A percentile compares a stretch with the other conserved stretches of the same genome.
Evolutionary conservation across 2,113 vertebrate species (phyloP).

Genomic region (Microcebus murinus): DNA sequence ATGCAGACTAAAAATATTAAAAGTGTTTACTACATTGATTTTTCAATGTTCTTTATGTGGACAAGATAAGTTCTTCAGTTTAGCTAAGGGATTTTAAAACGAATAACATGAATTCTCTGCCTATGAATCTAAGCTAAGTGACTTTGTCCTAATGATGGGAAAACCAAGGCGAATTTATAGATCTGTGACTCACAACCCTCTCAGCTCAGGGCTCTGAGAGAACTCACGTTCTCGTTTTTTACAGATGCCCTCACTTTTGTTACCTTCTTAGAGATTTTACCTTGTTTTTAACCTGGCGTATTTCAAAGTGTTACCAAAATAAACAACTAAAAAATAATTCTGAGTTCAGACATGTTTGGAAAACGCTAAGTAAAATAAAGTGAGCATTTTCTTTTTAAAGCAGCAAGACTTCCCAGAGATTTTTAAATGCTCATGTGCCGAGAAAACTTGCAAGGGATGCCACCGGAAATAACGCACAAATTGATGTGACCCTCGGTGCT

Average conservation of each 20-base stretch:
- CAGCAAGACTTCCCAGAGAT: background rate
- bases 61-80: conserved; percentile 15
- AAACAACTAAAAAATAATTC: conserved; percentile 4
- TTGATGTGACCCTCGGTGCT: background rate
- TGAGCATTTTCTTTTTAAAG: background rate
- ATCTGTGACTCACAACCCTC: background rate
- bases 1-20: background rate
- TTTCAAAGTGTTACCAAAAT: conserved; percentile 36
- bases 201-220: background rate
- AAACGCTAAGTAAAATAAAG: background rate
- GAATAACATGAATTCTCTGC: background rate
- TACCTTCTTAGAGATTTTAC: background rate
- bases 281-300: conserved; percentile 34
- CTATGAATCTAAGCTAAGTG: conserved; percentile 31
- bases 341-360: conserved; percentile 25
- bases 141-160: conserved; percentile 1
- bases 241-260: background rate
- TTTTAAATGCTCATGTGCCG: background rate
- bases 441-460: background rate
- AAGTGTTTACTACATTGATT: conserved; percentile 24
- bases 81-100: conserved; percentile 13
- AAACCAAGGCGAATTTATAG: background rate
- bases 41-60: background rate
- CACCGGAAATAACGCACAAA: background rate
- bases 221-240: background rate